Evolutionary conservation across 1,140 invertebrate genomes (phyloP).

Genomic region (Venturia canescens): DNA sequence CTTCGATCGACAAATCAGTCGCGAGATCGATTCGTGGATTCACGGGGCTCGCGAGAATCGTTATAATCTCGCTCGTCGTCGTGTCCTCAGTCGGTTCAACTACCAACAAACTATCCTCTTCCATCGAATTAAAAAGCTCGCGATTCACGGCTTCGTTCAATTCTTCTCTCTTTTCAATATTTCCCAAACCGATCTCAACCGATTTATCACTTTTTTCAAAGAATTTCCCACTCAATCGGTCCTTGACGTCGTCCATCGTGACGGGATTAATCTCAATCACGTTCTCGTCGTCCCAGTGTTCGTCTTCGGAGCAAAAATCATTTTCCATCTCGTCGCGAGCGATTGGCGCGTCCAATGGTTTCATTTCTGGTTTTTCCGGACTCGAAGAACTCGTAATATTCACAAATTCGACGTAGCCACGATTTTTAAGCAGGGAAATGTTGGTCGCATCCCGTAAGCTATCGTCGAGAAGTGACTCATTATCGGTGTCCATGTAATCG

Average conservation of each 20-base stretch:
- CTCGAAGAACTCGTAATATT: slow-evolving; percentile 68
- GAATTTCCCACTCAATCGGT: slow-evolving; percentile 57
- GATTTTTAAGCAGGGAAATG: slow-evolving; percentile 78
- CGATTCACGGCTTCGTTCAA: slow-evolving; percentile 63
- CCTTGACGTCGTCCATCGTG: slow-evolving; percentile 70
- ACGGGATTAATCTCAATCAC: slow-evolving; percentile 71
- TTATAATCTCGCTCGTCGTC: slow-evolving; percentile 79
- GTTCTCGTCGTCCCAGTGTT: slow-evolving; percentile 61
- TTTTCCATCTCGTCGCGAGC: slow-evolving; percentile 69
- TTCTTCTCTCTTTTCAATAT: not conserved
- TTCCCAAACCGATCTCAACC: slow-evolving; percentile 20
- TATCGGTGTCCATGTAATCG: slow-evolving; percentile 87
- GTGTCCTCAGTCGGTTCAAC: slow-evolving; percentile 75
- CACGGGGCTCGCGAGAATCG: slow-evolving; percentile 77
- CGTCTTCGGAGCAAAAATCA: slow-evolving; percentile 69
- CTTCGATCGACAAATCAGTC: too few relatives aligned
- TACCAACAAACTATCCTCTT: slow-evolving; percentile 80
- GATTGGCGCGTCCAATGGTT: slow-evolving; percentile 66
- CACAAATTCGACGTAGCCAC: slow-evolving; percentile 84
- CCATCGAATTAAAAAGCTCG: slow-evolving; percentile 73
- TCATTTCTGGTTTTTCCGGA: slow-evolving; percentile 2
- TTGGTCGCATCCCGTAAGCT: slow-evolving; percentile 77
- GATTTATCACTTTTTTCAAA: not conserved
- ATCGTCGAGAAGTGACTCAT: slow-evolving; percentile 80
- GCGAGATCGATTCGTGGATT: slow-evolving; percentile 66